phyloP scores from a whole-genome alignment of 2,113 vertebrate genomes.

The Platysternon megacephalum region DNA sequence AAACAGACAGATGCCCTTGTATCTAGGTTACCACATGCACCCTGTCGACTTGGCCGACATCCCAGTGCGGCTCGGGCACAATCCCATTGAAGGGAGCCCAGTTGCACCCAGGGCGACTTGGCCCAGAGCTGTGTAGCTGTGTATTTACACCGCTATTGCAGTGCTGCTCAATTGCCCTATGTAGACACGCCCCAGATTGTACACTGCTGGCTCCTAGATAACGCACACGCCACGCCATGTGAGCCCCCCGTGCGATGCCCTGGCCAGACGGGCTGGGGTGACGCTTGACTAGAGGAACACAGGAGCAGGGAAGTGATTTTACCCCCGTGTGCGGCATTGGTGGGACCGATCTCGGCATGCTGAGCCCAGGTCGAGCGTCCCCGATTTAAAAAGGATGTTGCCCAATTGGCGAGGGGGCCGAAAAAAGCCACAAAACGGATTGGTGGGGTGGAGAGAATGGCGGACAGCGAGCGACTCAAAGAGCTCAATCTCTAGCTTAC shows the following conservation, averaged over 20 bases:
- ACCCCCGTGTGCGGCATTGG: neutral
- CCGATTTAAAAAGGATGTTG: neutral
- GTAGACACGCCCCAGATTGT: neutral
- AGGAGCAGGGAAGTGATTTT: neutral
- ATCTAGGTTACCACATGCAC: neutral
- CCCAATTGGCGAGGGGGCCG: neutral
- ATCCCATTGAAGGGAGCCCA: neutral
- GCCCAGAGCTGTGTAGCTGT: neutral
- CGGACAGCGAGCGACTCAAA: neutral
- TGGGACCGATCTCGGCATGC: too few species aligned
- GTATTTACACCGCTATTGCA: neutral
- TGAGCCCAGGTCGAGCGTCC: neutral
- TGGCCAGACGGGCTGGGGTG: too few species aligned
- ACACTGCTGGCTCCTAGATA: neutral
- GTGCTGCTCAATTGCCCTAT: too few species aligned
- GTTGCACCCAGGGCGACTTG: too few species aligned
- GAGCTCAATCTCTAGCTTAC: too few species aligned
- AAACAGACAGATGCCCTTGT: neutral
- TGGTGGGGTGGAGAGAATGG: neutral
- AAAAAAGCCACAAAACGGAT: neutral
- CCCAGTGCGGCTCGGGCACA: neutral
- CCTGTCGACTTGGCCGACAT: neutral
- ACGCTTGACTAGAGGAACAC: too few species aligned
- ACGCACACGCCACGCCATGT: too few species aligned
- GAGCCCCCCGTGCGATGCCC: too few species aligned